Conservation (phyloP, 2,888 invertebrate species). For the Heliconius aoede region DNA sequence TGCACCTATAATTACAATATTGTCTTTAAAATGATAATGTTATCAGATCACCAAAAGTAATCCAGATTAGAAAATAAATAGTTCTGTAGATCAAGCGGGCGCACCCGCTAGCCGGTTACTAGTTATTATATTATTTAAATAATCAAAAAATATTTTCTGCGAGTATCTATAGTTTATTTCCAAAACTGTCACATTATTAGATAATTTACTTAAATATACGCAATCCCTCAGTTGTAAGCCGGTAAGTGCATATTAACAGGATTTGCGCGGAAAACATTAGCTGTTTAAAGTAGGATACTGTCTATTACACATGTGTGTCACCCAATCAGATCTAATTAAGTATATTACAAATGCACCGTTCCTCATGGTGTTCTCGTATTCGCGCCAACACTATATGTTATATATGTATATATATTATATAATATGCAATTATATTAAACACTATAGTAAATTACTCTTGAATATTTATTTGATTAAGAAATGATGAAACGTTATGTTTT, state of each 20-base stretch:
- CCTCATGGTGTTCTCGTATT: background rate
- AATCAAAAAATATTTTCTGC: too few species aligned
- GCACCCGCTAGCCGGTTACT: too few species aligned
- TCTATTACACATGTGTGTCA: conserved; percentile 53
- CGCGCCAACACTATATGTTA: background rate
- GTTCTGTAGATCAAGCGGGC: too few species aligned
- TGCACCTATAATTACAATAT: too few species aligned
- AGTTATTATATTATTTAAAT: too few species aligned
- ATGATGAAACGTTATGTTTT: background rate
- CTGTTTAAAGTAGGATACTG: conserved; percentile 66
- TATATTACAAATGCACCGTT: conserved; percentile 18
- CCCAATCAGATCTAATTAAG: conserved; percentile 35
- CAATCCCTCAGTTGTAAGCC: conserved; percentile 8
- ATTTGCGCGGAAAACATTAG: conserved; percentile 45
- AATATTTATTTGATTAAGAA: conserved; percentile 3
- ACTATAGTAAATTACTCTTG: background rate
- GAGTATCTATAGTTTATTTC: background rate
- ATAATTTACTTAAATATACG: background rate
- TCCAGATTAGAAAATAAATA: too few species aligned
- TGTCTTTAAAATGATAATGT: too few species aligned
- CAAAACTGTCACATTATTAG: background rate
- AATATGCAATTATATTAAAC: background rate
- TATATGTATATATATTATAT: background rate
- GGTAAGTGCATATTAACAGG: conserved; percentile 28
- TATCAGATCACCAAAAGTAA: too few species aligned